Evolutionary conservation across 2,888 invertebrate species (phyloP).

Genomic region (Hydriomena furcata): DNA sequence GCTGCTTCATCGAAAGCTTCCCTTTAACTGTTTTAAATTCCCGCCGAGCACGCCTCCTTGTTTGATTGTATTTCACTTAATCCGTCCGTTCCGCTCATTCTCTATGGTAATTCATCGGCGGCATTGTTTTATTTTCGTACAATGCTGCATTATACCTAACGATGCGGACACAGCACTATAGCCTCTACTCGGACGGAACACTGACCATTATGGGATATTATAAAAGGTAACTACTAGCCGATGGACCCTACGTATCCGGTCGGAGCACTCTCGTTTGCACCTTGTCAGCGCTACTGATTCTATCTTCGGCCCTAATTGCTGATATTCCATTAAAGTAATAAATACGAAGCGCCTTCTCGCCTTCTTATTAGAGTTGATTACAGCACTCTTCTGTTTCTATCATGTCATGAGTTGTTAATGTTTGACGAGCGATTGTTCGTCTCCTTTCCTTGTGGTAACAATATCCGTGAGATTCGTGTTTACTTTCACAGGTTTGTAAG

Average conservation of each 20-base stretch:
- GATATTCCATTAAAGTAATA: constrained; percentile 82
- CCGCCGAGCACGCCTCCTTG: constrained; percentile 64
- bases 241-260: constrained; percentile 68
- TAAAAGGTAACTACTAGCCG: constrained; percentile 44
- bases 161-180: constrained; percentile 40
- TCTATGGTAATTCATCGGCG: constrained; percentile 76
- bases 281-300: constrained; percentile 81
- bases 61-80: constrained; percentile 79
- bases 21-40: constrained; percentile 59
- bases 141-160: constrained; percentile 45
- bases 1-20: constrained; percentile 47
- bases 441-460: constrained; percentile 57
- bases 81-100: constrained; percentile 77
- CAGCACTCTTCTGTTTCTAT: constrained; percentile 73
- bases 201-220: constrained; percentile 41
- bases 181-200: constrained; percentile 42
- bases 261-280: constrained; percentile 79
- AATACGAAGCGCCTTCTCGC: constrained; percentile 75
- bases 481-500: constrained; percentile 55
- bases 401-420: constrained; percentile 71
- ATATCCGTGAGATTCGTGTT: constrained; percentile 62
- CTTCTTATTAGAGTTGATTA: constrained; percentile 77
- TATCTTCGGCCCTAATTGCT: constrained; percentile 77
- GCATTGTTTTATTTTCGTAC: constrained; percentile 76
- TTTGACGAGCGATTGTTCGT: constrained; percentile 65